Evolutionary conservation across 2,797 vertebrate genomes (phyloP).

Genomic region (Clarias pachynema): DNA sequence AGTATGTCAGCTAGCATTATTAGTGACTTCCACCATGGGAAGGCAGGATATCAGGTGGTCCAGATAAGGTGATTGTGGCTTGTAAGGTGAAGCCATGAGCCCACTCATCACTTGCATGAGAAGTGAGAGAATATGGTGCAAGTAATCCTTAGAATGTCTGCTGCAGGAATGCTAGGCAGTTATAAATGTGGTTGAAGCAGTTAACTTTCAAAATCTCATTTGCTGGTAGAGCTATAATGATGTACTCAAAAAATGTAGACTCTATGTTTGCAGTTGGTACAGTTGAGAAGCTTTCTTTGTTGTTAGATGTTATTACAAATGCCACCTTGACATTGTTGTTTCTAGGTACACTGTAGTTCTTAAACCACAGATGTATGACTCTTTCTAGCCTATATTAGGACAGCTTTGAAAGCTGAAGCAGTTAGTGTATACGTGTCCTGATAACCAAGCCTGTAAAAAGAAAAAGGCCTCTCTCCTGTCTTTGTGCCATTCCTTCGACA

Average conservation of each 20-base stretch:
- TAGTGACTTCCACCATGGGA: slow-evolving; percentile 55
- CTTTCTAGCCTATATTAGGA: neutral
- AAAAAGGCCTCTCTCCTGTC: slow-evolving; percentile 35
- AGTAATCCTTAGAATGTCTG: neutral
- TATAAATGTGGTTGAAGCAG: slow-evolving; percentile 12
- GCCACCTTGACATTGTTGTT: neutral
- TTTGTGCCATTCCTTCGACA: slow-evolving; percentile 44
- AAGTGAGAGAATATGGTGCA: slow-evolving; percentile 8
- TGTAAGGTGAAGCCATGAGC: slow-evolving; percentile 23
- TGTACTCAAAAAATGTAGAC: neutral
- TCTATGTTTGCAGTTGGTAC: neutral
- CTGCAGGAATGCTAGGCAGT: slow-evolving; percentile 5
- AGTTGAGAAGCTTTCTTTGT: slow-evolving; percentile 1
- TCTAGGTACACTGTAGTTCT: neutral
- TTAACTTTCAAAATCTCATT: slow-evolving; percentile 22
- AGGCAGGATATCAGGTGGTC: slow-evolving; percentile 47
- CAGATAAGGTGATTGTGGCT: slow-evolving; percentile 22
- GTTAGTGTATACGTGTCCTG: slow-evolving; percentile 13
- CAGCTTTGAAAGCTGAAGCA: neutral
- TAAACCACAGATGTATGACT: neutral
- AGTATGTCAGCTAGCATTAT: slow-evolving; percentile 74
- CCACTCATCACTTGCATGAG: neutral
- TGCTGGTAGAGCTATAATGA: neutral
- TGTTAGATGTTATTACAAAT: neutral
- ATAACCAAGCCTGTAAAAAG: neutral